A percentile compares a stretch with the other conserved stretches of the same genome.
Conservation (phyloP, 2,797 vertebrate species). For the Masticophis lateralis region DNA sequence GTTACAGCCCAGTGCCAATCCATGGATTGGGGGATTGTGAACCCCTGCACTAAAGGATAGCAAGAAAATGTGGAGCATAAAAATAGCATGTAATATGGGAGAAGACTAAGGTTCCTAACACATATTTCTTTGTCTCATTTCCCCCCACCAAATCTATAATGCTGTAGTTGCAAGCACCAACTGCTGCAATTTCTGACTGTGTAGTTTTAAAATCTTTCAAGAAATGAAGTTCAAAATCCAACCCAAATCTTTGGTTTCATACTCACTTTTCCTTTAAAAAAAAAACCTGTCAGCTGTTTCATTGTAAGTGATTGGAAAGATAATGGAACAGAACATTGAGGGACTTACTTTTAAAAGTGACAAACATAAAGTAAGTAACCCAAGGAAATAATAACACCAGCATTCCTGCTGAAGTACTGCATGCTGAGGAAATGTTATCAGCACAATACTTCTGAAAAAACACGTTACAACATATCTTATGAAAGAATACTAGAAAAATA, state of each 20-base stretch:
- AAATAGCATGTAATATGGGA: neutral
- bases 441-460: neutral
- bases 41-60: neutral
- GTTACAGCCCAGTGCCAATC: fast-evolving
- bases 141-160: neutral
- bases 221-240: neutral
- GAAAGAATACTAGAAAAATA: neutral
- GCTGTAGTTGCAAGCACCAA: neutral
- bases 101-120: neutral
- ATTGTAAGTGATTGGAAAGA: neutral
- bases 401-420: neutral
- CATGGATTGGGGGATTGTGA: no score
- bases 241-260: neutral
- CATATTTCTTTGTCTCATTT: neutral
- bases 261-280: neutral
- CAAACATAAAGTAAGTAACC: neutral
- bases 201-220: neutral
- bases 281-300: neutral
- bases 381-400: neutral
- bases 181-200: neutral
- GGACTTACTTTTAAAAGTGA: neutral
- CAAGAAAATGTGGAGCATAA: neutral
- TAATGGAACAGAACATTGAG: neutral
- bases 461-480: neutral
- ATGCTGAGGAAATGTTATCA: neutral